phyloP scores from a whole-genome alignment of 2,888 invertebrate species.

The Agriopis aurantiaria region DNA sequence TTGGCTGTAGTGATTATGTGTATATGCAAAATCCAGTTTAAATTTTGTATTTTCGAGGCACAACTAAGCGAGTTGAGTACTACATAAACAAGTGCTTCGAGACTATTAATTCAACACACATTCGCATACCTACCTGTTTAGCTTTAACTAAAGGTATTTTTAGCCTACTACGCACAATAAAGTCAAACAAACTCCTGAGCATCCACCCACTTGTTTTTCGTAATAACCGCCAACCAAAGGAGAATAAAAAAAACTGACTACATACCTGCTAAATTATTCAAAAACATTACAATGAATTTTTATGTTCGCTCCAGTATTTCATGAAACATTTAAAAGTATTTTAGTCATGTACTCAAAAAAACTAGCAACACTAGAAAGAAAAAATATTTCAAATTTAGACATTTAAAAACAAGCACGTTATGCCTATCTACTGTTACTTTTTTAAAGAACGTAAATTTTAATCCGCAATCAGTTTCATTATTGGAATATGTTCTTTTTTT shows the following conservation, averaged over 20 bases:
- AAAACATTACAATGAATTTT: slow-evolving; percentile 16
- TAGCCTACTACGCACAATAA: slow-evolving; percentile 43
- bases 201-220: slow-evolving; percentile 34
- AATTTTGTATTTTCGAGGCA: slow-evolving; percentile 16
- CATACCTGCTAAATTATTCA: slow-evolving; percentile 11
- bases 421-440: too few species aligned
- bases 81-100: slow-evolving; percentile 15
- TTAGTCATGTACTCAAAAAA: not conserved
- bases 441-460: too few species aligned
- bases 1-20: slow-evolving; percentile 1
- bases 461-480: too few species aligned
- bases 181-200: slow-evolving; percentile 36
- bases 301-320: slow-evolving; percentile 3
- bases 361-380: too few species aligned
- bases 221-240: slow-evolving; percentile 41
- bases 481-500: too few species aligned
- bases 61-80: slow-evolving; percentile 1
- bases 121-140: slow-evolving; percentile 36
- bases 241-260: slow-evolving; percentile 5
- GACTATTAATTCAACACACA: slow-evolving; percentile 30
- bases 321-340: not conserved
- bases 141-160: slow-evolving; percentile 40
- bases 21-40: slow-evolving; percentile 1
- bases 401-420: too few species aligned
- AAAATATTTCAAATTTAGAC: too few species aligned